A percentile compares a stretch with the other conserved stretches of the same genome.
These are phyloP conservation scores for Harpagifer antarcticus DNA, from an alignment of 2,797 vertebrate genomes.

Conservation along the genomic window DNA sequence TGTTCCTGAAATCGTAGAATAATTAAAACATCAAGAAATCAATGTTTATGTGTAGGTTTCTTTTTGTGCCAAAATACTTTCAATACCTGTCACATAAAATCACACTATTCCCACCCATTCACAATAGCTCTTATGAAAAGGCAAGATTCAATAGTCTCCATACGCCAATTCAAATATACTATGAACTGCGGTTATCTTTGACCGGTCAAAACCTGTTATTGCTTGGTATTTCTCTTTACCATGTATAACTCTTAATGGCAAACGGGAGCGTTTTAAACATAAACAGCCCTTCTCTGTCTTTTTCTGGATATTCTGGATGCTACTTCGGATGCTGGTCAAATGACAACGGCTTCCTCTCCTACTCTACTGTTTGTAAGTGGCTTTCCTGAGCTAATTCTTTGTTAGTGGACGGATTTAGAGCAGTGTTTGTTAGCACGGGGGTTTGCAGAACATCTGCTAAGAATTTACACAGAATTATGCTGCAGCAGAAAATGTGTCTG, in stretches of 20 bases:
- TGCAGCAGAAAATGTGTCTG: conserved; percentile 28
- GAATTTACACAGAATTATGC: conserved; percentile 59
- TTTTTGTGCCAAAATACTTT: neutral
- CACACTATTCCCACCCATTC: too few species aligned
- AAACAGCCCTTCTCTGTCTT: neutral
- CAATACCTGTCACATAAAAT: neutral
- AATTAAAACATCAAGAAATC: conserved; percentile 3
- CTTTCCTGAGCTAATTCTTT: conserved; percentile 69
- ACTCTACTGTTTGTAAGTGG: conserved; percentile 54
- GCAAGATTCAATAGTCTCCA: too few species aligned
- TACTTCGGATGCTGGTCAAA: conserved; percentile 35
- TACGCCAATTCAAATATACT: too few species aligned
- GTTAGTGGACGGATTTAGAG: conserved; percentile 63
- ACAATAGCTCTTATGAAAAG: too few species aligned
- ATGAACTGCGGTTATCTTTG: too few species aligned
- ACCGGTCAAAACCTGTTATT: too few species aligned
- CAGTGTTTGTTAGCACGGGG: conserved; percentile 50
- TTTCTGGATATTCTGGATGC: conserved; percentile 7
- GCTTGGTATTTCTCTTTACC: too few species aligned
- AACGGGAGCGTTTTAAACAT: neutral
- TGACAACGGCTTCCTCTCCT: conserved; percentile 28
- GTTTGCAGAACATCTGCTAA: conserved; percentile 65
- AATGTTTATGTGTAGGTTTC: neutral
- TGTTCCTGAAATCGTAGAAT: conserved; percentile 5
- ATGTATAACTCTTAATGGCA: too few species aligned